Evolutionary conservation across 2,888 invertebrate genomes (phyloP).

Genomic region (Sylvicola fuscatus): DNA sequence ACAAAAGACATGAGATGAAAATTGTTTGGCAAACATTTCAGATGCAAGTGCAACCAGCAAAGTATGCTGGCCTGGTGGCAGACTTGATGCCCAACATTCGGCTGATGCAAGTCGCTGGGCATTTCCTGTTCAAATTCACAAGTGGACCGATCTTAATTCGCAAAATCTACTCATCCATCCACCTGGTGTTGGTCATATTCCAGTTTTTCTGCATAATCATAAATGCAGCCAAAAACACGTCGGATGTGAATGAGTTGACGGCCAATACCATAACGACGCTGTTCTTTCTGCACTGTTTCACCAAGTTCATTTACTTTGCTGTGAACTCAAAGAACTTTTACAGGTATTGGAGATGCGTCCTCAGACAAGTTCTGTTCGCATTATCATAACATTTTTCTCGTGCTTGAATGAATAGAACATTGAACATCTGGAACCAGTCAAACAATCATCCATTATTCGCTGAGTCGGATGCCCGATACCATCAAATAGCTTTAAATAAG

Average conservation of each 20-base stretch:
- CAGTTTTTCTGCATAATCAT: slow-evolving; percentile 40
- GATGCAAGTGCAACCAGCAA: slow-evolving; percentile 16
- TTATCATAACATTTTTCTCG: no score
- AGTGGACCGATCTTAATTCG: slow-evolving; percentile 37
- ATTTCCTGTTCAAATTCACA: slow-evolving; percentile 61
- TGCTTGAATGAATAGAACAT: slow-evolving; percentile 35
- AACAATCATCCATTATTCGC: slow-evolving; percentile 69
- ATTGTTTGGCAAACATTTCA: slow-evolving; percentile 1
- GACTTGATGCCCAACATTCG: slow-evolving; percentile 68
- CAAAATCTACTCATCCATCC: slow-evolving; percentile 35
- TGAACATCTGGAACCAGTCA: slow-evolving; percentile 67
- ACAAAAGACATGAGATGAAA: no score
- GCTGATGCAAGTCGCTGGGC: slow-evolving; percentile 54
- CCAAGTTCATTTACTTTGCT: slow-evolving; percentile 54
- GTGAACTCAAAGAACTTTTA: slow-evolving; percentile 52
- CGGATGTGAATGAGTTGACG: slow-evolving; percentile 50
- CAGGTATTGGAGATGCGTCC: slow-evolving; percentile 27
- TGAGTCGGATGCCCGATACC: slow-evolving; percentile 61
- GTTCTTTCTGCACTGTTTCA: slow-evolving; percentile 58
- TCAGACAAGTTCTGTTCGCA: no score
- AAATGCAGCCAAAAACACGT: slow-evolving; percentile 49
- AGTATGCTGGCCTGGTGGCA: slow-evolving; percentile 47
- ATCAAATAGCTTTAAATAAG: slow-evolving; percentile 49
- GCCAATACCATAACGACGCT: slow-evolving; percentile 66
- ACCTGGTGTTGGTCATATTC: slow-evolving; percentile 36